phyloP scores from a whole-genome alignment of 2,797 vertebrate species.

The Synaphobranchus kaupii region DNA sequence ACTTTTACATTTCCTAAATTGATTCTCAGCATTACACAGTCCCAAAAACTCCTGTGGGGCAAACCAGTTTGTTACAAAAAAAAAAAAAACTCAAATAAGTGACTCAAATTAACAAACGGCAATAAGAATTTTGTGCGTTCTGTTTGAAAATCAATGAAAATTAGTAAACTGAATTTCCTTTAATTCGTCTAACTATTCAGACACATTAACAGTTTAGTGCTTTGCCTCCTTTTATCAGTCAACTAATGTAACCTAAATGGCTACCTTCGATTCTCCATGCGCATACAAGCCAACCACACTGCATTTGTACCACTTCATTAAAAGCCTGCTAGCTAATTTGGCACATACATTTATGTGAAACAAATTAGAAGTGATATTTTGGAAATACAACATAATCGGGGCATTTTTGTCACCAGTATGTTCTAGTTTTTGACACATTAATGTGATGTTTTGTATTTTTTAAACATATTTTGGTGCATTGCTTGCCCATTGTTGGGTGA shows the following conservation, averaged over 20 bases:
- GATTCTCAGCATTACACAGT: not conserved
- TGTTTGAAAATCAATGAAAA: not conserved
- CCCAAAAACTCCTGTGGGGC: not conserved
- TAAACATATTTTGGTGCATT: no score
- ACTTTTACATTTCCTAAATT: not conserved
- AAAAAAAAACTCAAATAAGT: no score
- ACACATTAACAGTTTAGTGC: not conserved
- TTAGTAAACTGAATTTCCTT: no score
- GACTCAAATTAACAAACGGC: not conserved
- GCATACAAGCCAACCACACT: not conserved
- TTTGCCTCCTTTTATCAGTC: not conserved
- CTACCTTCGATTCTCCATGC: not conserved
- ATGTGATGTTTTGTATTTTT: no score
- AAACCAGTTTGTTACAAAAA: not conserved
- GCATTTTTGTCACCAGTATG: no score
- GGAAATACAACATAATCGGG: no score
- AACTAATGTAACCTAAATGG: not conserved
- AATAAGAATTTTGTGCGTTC: not conserved
- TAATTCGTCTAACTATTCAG: no score
- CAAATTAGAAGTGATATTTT: not conserved
- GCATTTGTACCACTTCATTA: not conserved
- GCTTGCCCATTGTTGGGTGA: no score
- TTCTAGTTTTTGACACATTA: no score
- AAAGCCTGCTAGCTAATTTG: not conserved
- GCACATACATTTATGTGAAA: not conserved